phyloP scores from a whole-genome alignment of 53 echinoderm and acorn worm genomes.

The Apostichopus leukothele region DNA sequence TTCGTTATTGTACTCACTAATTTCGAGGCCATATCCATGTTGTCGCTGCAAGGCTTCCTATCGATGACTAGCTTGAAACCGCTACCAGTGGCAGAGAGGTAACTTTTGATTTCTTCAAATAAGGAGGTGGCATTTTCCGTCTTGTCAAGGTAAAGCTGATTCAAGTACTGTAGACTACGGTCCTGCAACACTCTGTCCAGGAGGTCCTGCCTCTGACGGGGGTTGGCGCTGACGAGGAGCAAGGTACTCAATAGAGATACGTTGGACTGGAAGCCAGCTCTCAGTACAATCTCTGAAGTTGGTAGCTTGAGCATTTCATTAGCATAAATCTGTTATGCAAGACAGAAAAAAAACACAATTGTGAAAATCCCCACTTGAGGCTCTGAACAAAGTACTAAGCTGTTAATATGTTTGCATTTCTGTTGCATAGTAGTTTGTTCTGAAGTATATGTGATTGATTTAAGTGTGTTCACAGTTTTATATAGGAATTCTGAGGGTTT shows the following conservation, averaged over 20 bases:
- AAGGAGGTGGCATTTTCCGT: conserved; percentile 4
- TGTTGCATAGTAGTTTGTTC: no score
- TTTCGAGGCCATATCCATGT: conserved; percentile 43
- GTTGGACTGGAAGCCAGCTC: conserved; percentile 78
- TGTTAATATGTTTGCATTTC: no score
- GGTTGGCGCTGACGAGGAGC: conserved; percentile 67
- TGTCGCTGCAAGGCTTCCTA: conserved; percentile 17
- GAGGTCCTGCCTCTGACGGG: conserved; percentile 39
- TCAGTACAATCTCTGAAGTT: conserved; percentile 60
- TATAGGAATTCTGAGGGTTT: no score
- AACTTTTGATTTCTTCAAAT: conserved; percentile 23
- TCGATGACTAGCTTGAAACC: conserved; percentile 1
- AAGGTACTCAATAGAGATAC: conserved; percentile 79
- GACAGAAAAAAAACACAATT: background rate
- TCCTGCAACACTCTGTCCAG: conserved; percentile 27
- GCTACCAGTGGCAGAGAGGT: conserved; percentile 17
- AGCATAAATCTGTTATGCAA: conserved; percentile 71
- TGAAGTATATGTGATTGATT: no score
- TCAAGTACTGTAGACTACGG: conserved; percentile 48
- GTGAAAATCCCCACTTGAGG: no score
- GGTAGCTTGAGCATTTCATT: conserved; percentile 75
- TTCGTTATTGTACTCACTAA: conserved; percentile 46
- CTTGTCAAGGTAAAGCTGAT: conserved; percentile 46
- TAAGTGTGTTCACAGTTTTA: no score
- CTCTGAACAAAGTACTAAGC: no score